A percentile compares a stretch with the other conserved stretches of the same genome.
Conservation (phyloP, 2,113 vertebrate species). For the Indicator maculatus region DNA sequence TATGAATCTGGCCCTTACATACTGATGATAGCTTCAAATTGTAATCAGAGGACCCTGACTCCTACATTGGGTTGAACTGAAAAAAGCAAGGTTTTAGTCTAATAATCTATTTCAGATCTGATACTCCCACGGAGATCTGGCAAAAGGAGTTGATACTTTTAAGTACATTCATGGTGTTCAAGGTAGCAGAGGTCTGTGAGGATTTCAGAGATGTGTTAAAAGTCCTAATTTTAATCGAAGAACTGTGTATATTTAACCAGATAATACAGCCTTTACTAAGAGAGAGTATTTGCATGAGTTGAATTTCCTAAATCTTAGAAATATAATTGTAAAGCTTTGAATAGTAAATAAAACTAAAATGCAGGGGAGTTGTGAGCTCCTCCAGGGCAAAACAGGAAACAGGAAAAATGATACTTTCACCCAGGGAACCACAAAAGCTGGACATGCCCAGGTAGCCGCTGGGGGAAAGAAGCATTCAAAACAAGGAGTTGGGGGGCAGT, state of each 20-base stretch:
- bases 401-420: background rate
- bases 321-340: background rate
- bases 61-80: slow-evolving; percentile 15
- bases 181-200: background rate
- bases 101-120: slow-evolving; percentile 52
- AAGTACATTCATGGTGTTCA: background rate
- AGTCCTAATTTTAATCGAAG: background rate
- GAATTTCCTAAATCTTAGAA: background rate
- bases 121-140: slow-evolving; percentile 27
- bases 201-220: background rate
- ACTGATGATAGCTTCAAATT: background rate
- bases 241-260: background rate
- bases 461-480: background rate
- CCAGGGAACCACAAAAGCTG: background rate
- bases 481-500: background rate
- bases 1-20: background rate
- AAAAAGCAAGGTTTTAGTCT: slow-evolving; percentile 6
- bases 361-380: background rate
- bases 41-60: background rate
- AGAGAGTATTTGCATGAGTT: background rate
- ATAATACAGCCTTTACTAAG: background rate
- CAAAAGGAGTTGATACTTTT: background rate
- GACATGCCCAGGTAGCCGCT: background rate
- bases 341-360: background rate
- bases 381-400: background rate